These are phyloP conservation scores for Mirounga angustirostris DNA, from an alignment of 2,113 vertebrate species.

Conservation along the genomic window DNA sequence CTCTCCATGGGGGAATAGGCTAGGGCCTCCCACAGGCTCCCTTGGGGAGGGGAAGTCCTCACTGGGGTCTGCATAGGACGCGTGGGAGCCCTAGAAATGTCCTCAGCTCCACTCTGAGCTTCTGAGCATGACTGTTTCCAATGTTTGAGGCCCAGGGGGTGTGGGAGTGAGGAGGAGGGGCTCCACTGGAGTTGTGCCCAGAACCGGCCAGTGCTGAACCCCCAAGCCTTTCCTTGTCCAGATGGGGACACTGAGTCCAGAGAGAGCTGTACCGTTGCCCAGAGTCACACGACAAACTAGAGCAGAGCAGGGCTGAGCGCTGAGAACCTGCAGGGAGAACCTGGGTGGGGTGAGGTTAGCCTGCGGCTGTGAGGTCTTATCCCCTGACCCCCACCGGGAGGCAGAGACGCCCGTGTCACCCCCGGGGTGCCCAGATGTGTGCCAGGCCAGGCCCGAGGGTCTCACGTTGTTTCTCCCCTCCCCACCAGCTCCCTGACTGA, in stretches of 20 bases:
- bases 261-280: not conserved
- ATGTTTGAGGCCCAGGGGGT: not conserved
- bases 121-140: not conserved
- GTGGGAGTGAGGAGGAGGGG: accelerated
- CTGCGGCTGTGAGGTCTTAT: not conserved
- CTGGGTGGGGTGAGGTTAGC: not conserved
- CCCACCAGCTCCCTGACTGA: constrained; percentile 5
- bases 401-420: not conserved
- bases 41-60: not conserved
- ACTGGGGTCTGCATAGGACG: not conserved
- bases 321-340: not conserved
- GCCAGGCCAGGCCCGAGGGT: not conserved
- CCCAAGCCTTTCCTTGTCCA: not conserved
- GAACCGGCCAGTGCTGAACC: not conserved
- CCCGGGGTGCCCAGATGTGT: not conserved
- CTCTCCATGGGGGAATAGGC: too few species aligned
- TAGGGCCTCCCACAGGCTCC: not conserved
- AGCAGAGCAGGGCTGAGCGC: not conserved
- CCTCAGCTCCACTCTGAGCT: not conserved
- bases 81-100: not conserved
- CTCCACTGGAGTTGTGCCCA: not conserved
- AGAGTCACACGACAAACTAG: not conserved
- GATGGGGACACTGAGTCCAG: not conserved
- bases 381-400: not conserved
- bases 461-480: not conserved